Evolutionary conservation across 1,140 invertebrate species (phyloP), one percentile per base, ranked within the genome.

Genomic region (Archivesica marissinica): DNA sequence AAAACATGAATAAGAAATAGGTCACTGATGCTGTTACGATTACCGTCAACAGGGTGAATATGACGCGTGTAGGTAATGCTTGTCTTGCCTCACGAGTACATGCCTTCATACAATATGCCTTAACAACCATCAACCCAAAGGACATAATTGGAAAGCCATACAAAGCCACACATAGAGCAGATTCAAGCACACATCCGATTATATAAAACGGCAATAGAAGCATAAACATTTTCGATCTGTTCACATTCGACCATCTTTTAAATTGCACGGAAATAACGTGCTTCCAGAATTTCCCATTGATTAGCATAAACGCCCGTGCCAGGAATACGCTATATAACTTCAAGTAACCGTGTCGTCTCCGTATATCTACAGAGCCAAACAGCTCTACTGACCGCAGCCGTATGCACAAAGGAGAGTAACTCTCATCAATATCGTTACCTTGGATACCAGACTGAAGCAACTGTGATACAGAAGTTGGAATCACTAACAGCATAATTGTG

Each of bases 1-100:
- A 25, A 54, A 80, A 80, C 77, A 80, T 80, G 52, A 68, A 80
- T 3, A 80, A n/a, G 54, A 80, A 80, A 35, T 50, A 80, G 3
- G 38, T 13, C 15, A 80, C 77, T 35, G 77, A 38, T 20, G 33
- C 0, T 6, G 52, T 52, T 6, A 80, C n/a, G 15, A 66, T 11
- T 20, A 50, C 0, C 4, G 44, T 47, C 0, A 54, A 23, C 20
- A 61, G 0, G 50, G 35, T 52, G 25, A 44, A 2, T 50, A 50
- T 6, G 1, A 52, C 25, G 33, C 77, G 15, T 2, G 35, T 2
- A 13, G 17, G 7, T 30, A 25, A 0, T 44, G 17, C 52, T 17
- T 35, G 35, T 6, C 35, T 68, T 0, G 17, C 15, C 6, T 11
- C 23, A 0, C 13, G 23, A 39, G 0, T 56, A 11, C 35, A 56